These are phyloP conservation scores for Trypoxylus dichotomus DNA, from an alignment of 1,140 invertebrate genomes.

Conservation along the genomic window DNA sequence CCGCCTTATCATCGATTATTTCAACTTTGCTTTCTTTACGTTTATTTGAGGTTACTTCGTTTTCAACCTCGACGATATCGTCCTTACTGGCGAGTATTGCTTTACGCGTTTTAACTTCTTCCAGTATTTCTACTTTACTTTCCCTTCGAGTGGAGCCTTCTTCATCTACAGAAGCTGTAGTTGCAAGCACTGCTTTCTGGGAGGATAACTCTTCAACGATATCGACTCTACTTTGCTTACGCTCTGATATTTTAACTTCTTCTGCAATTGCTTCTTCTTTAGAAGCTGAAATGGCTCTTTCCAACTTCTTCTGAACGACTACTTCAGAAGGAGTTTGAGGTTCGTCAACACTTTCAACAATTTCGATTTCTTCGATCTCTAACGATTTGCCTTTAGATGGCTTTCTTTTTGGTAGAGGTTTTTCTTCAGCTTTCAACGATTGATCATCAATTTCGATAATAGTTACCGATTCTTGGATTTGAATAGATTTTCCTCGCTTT, in stretches of 20 bases:
- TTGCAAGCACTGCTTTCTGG: not conserved
- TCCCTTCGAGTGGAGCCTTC: constrained; percentile 10
- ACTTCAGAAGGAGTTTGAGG: constrained; percentile 14
- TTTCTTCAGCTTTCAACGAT: not conserved
- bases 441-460: not conserved
- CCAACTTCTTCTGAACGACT: constrained; percentile 9
- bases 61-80: not conserved
- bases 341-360: constrained; percentile 37
- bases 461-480: constrained; percentile 40
- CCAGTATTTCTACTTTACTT: constrained; percentile 1
- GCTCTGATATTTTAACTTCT: not conserved
- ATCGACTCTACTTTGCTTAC: not conserved
- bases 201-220: not conserved
- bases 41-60: not conserved
- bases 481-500: constrained; percentile 38
- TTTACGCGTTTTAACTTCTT: constrained; percentile 18
- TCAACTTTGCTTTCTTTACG: constrained; percentile 24
- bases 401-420: not conserved
- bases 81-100: not conserved
- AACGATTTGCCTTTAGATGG: constrained; percentile 38
- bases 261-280: constrained; percentile 36
- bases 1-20: constrained; percentile 9
- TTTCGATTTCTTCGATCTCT: constrained; percentile 43
- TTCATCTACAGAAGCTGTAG: not conserved
- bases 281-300: constrained; percentile 31